These are phyloP conservation scores for Kryptopterus vitreolus DNA, from an alignment of 2,797 vertebrate species.

Conservation along the genomic window DNA sequence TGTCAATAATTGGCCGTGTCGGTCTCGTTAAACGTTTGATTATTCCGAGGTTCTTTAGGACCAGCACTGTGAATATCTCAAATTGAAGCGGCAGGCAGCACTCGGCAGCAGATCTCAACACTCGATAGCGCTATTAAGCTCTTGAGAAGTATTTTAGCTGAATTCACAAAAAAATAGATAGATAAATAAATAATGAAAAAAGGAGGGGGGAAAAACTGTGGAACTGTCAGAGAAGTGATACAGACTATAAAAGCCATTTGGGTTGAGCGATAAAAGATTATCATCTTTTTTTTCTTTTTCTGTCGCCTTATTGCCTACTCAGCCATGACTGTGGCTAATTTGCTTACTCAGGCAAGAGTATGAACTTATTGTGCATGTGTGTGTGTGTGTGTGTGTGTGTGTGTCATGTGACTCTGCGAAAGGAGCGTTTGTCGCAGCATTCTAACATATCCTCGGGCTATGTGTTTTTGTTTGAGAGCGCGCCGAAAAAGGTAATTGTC, in stretches of 20 bases:
- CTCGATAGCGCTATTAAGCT: constrained; percentile 76
- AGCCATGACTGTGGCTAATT: constrained; percentile 73
- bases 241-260: constrained; percentile 79
- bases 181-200: constrained; percentile 83
- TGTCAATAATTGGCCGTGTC: constrained; percentile 84
- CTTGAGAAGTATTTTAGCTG: constrained; percentile 85
- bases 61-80: constrained; percentile 67
- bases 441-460: constrained; percentile 48
- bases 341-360: constrained; percentile 77
- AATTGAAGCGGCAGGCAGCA: constrained; percentile 66
- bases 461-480: constrained; percentile 48
- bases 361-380: constrained; percentile 52
- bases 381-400: constrained; percentile 33
- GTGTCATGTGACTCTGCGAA: constrained; percentile 42
- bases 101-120: constrained; percentile 76
- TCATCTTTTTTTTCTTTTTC: constrained; percentile 66
- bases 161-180: constrained; percentile 82
- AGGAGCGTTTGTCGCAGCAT: constrained; percentile 63
- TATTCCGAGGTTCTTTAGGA: constrained; percentile 65
- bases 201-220: constrained; percentile 64
- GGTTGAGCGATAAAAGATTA: constrained; percentile 79
- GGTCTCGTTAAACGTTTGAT: constrained; percentile 75
- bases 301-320: constrained; percentile 76
- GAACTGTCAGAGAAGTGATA: constrained; percentile 78
- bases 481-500: constrained; percentile 36